Conservation (phyloP, 64 coral and sea anemone genomes). For the Porites lutea region DNA sequence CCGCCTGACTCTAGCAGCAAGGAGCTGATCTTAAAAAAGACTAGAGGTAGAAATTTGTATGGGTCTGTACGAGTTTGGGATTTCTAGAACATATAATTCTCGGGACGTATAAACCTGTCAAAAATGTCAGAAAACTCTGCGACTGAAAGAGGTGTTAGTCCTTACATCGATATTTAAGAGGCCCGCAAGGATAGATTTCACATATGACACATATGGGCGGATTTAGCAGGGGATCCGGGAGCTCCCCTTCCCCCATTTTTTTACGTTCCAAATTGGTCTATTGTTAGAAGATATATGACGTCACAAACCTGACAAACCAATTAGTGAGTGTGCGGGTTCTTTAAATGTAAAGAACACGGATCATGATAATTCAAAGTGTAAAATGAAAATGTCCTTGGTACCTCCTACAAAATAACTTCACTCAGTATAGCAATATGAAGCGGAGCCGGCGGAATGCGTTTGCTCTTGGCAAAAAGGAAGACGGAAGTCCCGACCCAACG, state of each 20-base stretch:
- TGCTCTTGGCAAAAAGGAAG: not conserved
- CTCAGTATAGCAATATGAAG: not conserved
- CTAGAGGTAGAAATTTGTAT: too few relatives aligned
- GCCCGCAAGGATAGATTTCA: too few relatives aligned
- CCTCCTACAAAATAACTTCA: not conserved
- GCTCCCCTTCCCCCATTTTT: not conserved
- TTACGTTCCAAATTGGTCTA: too few relatives aligned
- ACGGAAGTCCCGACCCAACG: not conserved
- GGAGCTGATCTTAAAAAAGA: too few relatives aligned
- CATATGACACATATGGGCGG: too few relatives aligned
- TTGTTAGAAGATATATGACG: not conserved
- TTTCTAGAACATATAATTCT: too few relatives aligned
- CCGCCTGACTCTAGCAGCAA: too few relatives aligned
- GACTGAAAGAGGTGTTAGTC: too few relatives aligned
- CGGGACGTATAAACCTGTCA: too few relatives aligned
- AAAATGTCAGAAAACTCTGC: too few relatives aligned
- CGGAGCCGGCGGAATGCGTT: conserved; percentile 18
- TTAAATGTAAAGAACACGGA: not conserved
- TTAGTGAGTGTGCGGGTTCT: not conserved
- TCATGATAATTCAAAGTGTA: not conserved
- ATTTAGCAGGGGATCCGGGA: not conserved
- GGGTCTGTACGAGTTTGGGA: too few relatives aligned
- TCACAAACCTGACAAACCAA: conserved; percentile 1
- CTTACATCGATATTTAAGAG: too few relatives aligned
- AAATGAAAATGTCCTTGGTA: not conserved